Base-by-base conservation (phyloP, 1,140 invertebrate species). In the Ooceraea biroi region DNA sequence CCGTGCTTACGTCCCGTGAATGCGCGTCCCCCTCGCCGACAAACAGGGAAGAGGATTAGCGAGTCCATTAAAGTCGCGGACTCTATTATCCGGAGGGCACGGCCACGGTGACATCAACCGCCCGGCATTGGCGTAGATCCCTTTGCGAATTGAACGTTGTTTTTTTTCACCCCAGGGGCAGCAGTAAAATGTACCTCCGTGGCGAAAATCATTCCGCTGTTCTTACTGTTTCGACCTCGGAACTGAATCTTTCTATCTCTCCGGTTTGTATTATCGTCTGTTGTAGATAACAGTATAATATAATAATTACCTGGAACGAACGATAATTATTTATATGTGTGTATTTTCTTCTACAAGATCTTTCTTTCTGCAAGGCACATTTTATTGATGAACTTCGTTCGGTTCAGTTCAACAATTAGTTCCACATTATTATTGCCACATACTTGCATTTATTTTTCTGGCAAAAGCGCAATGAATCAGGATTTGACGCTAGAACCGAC, bases 11-110 rank as follows among this genome's bases (percentile, higher is more conserved):
- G 55, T 84, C 57, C 58, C 68, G 41, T 89, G 83, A 88, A 88
- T 89, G 27, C 74, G 58, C 72, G 52, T 52, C 88, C 36, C 88
- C 91, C 92, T 92, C 91, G 91, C 90, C 91, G 91, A 82, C 93
- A 94, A 94, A 94, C 93, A 91, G 92, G 86, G 89, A 94, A 94
- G 93, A 94, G 94, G 94, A 94, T 94, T 94, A 94, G 91, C 93
- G 92, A 94, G 94, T 94, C 94, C 94, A 94, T 94, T 94, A 94
- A 94, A 94, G 94, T 94, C 94, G 94, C 93, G 94, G 92, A 94
- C 93, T 94, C 94, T 94, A 94, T 94, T 94, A 94, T 94, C 91
- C 91, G 83, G 83, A 87, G 92, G 90, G 91, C 91, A 92, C 85
- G 73, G 87, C 88, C 86, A 93, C 87, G 89, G 89, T 94, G 93